Conservation (phyloP, 2,888 invertebrate genomes). For the Cynaeus angustus region DNA sequence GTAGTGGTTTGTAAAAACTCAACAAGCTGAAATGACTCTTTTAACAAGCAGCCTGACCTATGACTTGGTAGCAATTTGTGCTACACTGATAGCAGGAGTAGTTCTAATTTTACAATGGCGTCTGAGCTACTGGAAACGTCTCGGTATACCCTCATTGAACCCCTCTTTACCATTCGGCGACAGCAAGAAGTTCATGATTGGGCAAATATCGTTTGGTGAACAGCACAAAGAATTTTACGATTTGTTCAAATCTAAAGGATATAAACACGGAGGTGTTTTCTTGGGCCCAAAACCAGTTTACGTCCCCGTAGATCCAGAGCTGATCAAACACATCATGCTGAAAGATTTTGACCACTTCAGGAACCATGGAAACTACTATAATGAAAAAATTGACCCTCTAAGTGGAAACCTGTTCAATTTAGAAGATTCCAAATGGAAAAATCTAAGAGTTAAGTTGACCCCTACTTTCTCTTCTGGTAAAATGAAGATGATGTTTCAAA, state of each 20-base stretch:
- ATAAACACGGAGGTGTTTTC: constrained; percentile 59
- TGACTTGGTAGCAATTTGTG: constrained; percentile 3
- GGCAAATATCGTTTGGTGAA: constrained; percentile 37
- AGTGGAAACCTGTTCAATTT: constrained; percentile 75
- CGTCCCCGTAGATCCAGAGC: constrained; percentile 60
- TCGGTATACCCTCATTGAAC: constrained; percentile 39
- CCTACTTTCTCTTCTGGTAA: constrained; percentile 70
- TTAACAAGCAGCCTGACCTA: not conserved
- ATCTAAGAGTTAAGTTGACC: constrained; percentile 74
- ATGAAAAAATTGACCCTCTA: constrained; percentile 75
- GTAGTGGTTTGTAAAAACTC: too few species aligned
- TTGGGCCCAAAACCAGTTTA: constrained; percentile 68
- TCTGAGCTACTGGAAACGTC: constrained; percentile 52
- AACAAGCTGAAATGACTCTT: not conserved
- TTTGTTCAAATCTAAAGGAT: constrained; percentile 47
- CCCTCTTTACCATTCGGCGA: not conserved
- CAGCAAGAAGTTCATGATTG: constrained; percentile 13
- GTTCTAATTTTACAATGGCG: constrained; percentile 47
- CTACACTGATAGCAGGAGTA: not conserved
- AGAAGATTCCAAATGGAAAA: constrained; percentile 76
- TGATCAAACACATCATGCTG: constrained; percentile 72
- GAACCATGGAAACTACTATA: constrained; percentile 72
- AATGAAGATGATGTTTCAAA: constrained; percentile 66
- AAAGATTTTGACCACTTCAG: constrained; percentile 72
- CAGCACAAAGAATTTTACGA: constrained; percentile 48